These are phyloP conservation scores for Oophaga sylvatica DNA, from an alignment of 2,797 vertebrate genomes.

Conservation along the genomic window DNA sequence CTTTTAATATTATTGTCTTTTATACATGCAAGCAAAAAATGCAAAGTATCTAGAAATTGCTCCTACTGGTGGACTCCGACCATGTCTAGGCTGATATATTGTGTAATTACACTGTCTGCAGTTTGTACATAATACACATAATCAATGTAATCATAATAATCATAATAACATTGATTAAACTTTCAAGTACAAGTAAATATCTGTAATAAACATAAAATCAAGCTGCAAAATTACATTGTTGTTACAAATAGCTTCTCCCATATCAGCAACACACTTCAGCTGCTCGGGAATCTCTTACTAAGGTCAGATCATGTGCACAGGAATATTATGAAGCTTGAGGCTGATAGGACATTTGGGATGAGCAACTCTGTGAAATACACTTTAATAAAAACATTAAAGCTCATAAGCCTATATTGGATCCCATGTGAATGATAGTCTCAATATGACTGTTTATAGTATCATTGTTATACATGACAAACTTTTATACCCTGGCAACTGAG, in stretches of 20 bases:
- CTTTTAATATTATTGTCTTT: background rate
- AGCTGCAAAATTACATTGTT: constrained; percentile 23
- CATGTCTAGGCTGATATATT: background rate
- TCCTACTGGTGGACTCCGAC: background rate
- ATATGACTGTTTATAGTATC: constrained; percentile 31
- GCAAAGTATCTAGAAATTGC: background rate
- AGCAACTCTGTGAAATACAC: constrained; percentile 46
- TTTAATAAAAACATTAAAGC: constrained; percentile 53
- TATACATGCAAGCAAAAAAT: background rate
- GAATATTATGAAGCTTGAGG: constrained; percentile 30
- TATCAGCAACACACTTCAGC: background rate
- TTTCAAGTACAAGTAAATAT: constrained; percentile 14
- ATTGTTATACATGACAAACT: constrained; percentile 49
- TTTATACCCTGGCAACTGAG: constrained; percentile 36
- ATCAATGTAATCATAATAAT: constrained; percentile 31
- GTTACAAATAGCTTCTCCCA: constrained; percentile 22
- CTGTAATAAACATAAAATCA: constrained; percentile 24
- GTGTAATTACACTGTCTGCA: background rate
- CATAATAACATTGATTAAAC: constrained; percentile 25
- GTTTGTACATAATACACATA: constrained; percentile 11
- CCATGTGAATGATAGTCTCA: constrained; percentile 38
- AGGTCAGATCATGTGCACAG: constrained; percentile 34
- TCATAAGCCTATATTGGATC: constrained; percentile 45
- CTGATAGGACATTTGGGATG: constrained; percentile 43
- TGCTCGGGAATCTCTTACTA: constrained; percentile 14